Base-by-base conservation (phyloP, 1,140 invertebrate genomes). In the Tigriopus japonicus region DNA sequence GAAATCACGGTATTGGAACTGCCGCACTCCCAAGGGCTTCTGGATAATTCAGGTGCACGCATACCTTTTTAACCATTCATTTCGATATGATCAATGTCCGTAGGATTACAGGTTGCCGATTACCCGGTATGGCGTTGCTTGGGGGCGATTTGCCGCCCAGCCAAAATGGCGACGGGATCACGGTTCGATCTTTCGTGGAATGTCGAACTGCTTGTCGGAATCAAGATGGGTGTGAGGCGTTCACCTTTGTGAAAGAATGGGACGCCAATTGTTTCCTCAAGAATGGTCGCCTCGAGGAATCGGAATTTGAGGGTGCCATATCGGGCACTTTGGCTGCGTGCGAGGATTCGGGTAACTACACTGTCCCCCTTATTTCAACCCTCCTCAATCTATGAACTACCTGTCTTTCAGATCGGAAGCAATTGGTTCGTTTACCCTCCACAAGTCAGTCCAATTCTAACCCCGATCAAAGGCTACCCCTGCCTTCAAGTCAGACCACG, bases 221-320 rank as follows among this genome's bases (percentile, higher is more conserved):
- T 21, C 21, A 21, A 15, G 35, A 23, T 3, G 13, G n/a, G 5
- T 54, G 52, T 28, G 35, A 54, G n/a, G 52, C 52, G 1, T 54
- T 21, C 10, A 54, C 21, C 3, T 54, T 54, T 21, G 52, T 54
- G 1, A 28, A 28, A 54, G 35, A 54, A 54, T 54, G 52, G 52
- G 52, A 21, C 52, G 35, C 35, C 52, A 54, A 54, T 28, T 54
- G 52, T 13, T 54, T 23, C 35, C 52, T 54, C 52, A 54, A 54
- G 52, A 23, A 21, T 13, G 52, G 14, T 15, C 21, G 21, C 5
- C 3, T 21, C n/a, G 52, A 54, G 17, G 35, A 28, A 54, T 15
- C 52, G 5, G 52, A 54, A 12, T 28, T 54, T 14, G 52, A 54
- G 17, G 52, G 52, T 28, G 21, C 52, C 14, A 54, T 54, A 6